Percentiles rank a stretch among this genome's conserved stretches.
Conservation (phyloP, 2,113 vertebrate genomes). For the Tympanuchus pallidicinctus region DNA sequence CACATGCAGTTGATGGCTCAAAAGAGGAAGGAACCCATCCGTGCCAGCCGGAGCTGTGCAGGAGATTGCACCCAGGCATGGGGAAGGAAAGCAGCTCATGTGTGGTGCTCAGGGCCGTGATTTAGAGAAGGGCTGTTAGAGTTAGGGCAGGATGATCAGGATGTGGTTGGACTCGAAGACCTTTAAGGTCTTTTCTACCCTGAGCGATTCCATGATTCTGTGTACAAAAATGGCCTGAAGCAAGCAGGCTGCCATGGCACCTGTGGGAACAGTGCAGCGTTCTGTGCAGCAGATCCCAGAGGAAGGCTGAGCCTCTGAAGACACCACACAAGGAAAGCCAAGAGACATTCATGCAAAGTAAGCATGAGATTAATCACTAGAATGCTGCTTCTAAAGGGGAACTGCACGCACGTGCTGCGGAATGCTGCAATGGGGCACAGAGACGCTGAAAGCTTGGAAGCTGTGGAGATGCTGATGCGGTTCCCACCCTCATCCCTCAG, state of each 20-base stretch:
- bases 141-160: no score
- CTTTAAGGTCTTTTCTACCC: no score
- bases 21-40: not conserved
- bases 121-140: no score
- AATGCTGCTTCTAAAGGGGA: not conserved
- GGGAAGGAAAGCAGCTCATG: not conserved
- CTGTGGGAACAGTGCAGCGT: not conserved
- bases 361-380: not conserved
- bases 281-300: accelerated
- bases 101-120: no score
- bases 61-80: not conserved
- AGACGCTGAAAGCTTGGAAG: not conserved
- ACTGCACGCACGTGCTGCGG: no score
- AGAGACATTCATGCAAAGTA: not conserved
- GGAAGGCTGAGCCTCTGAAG: not conserved
- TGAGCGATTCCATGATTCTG: no score
- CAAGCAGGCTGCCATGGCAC: not conserved
- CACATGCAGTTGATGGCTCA: not conserved
- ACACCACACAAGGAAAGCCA: not conserved
- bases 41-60: not conserved
- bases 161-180: no score
- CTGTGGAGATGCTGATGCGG: no score
- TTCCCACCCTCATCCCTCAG: not conserved
- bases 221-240: not conserved
- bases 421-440: no score